phyloP scores from a whole-genome alignment of 1,140 invertebrate genomes.

The Paraescarpia echinospica region DNA sequence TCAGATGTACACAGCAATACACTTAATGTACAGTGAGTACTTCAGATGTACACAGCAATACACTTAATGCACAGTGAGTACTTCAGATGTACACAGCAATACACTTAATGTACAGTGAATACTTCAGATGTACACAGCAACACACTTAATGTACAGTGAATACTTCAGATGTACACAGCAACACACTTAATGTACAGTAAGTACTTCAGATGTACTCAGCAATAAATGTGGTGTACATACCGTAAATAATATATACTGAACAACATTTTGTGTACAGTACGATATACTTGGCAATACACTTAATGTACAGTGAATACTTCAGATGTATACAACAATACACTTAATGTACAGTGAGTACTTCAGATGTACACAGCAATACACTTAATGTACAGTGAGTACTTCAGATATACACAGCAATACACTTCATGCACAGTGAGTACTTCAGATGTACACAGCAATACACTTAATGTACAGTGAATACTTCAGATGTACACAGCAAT shows the following conservation, averaged over 20 bases:
- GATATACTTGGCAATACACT: constrained; percentile 65
- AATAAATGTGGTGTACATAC: constrained; percentile 65
- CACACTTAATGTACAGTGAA: constrained; percentile 64
- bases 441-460: constrained; percentile 34
- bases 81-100: constrained; percentile 34
- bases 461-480: constrained; percentile 55
- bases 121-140: constrained; percentile 58
- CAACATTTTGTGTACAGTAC: constrained; percentile 71
- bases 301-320: constrained; percentile 63
- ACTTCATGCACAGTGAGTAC: constrained; percentile 58
- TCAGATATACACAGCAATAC: constrained; percentile 60
- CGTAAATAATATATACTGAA: constrained; percentile 21
- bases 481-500: constrained; percentile 59
- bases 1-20: constrained; percentile 58
- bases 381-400: constrained; percentile 58
- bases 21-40: constrained; percentile 60
- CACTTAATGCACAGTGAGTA: constrained; percentile 69
- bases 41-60: constrained; percentile 62
- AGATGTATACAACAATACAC: constrained; percentile 61
- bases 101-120: constrained; percentile 64
- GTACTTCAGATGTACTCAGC: constrained; percentile 49
- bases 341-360: constrained; percentile 56
- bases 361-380: constrained; percentile 63
- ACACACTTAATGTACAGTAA: constrained; percentile 71
- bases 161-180: constrained; percentile 65